Base-by-base conservation (phyloP, 2,797 vertebrate genomes). In the Acrocephalus scirpaceus region DNA sequence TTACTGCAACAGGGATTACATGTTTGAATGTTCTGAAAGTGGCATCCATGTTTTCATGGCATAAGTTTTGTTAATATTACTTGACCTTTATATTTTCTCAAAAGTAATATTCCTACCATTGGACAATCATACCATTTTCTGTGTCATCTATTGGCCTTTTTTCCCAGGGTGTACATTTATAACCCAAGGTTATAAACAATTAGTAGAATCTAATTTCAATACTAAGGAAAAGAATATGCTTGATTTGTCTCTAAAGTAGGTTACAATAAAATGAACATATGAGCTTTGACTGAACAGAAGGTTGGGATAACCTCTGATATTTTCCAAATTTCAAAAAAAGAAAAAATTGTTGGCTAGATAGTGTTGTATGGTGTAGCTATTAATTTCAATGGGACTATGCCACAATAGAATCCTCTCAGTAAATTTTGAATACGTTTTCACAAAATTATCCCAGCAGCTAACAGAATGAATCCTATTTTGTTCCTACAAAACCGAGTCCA, bases 261-360 rank as follows among this genome's bases (percentile, higher is more conserved):
- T 72, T 94, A 86, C 34, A 83, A 60, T 22, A 76, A 78, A 93
- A 86, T 7, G 8, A 80, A 29, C 29, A 22, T 26, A 34, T 81
- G 66, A 91, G 54, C 10, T 86, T 78, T 88, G 72, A 77, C 72
- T 85, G 60, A 92, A 89, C 29, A 79, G 77, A 86, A 88, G 74
- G 66, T 58, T 88, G 54, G 65, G n/a, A 82, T 93, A 90, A 96
- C 88, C 70, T 94, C 73, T 45, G 36, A 56, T 84, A 74, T 82
- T 88, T 95, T 87, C 66, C 64, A 82, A 91, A 88, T 57, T 32
- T 50, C 16, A n/a, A 65, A 86, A 85, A 85, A 47, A 36, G 45
- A 21, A 21, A 19, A 29, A 44, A 6, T 26, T 6, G 12, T 51
- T 91, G 40, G 34, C 38, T 72, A 91, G 58, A 77, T 86, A 84